A percentile compares a stretch with the other conserved stretches of the same genome.
phyloP scores from a whole-genome alignment of 2,888 invertebrate species.

The Callyntrura guangdongensis region DNA sequence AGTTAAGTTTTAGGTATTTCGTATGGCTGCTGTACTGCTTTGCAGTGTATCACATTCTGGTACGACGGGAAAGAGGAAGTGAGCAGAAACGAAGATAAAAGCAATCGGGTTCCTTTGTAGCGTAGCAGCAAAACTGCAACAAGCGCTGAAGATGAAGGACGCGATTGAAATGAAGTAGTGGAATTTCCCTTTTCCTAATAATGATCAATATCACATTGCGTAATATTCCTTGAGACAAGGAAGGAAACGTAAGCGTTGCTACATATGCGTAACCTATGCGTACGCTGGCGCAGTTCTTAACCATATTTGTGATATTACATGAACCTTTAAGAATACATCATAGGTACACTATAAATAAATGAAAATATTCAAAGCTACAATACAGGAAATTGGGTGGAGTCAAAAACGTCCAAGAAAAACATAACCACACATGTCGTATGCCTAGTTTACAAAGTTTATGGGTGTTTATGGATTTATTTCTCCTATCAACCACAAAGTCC shows the following conservation, averaged over 20 bases:
- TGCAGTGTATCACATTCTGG: not conserved
- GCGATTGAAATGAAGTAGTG: conserved; percentile 15
- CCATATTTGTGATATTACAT: too few species aligned
- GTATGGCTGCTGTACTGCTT: not conserved
- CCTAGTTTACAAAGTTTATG: not conserved
- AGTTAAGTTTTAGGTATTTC: not conserved
- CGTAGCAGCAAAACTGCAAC: not conserved
- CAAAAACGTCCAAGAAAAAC: not conserved
- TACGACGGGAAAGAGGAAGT: conserved; percentile 16
- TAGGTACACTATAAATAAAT: not conserved
- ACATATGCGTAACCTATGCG: not conserved
- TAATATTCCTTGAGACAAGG: not conserved
- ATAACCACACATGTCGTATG: too few species aligned
- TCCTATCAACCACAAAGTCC: not conserved
- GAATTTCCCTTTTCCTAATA: not conserved
- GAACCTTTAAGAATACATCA: not conserved
- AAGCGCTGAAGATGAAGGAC: not conserved
- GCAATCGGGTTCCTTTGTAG: conserved; percentile 4
- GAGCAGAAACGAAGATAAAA: conserved; percentile 16
- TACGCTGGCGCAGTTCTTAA: too few species aligned
- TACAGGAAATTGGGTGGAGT: conserved; percentile 65
- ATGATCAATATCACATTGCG: not conserved
- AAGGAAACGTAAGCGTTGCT: not conserved
- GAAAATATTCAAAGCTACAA: not conserved
- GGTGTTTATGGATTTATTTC: not conserved